Evolutionary conservation across 92 coral and sea anemone species (phyloP), one percentile per base, ranked within the genome.

Genomic region (Diadumene lineata): DNA sequence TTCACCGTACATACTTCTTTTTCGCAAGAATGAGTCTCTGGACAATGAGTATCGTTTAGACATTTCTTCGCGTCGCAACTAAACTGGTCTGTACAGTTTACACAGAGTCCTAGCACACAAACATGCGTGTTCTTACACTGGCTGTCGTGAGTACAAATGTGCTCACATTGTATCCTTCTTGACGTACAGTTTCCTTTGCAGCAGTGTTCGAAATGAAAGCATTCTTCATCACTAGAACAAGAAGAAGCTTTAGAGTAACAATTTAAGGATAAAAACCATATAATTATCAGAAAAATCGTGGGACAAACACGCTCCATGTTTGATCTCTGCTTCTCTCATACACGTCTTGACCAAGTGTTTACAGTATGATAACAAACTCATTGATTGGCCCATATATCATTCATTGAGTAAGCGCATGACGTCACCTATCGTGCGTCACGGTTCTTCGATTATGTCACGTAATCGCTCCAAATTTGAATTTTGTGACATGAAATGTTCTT

Each of bases 101-200:
- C 75, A 68, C 82, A 78, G 19, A 78, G 29, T 16, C 82, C 82
- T 4, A 78, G 69, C 27, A 78, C 60, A 51, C 82, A 78, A 0
- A 68, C 17, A 31, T 73, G 26, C 1, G 55, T 32, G 7, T 64
- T 32, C 1, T 50, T 26, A 43, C 82, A 78, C 8, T 78, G 60
- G 18, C 34, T 50, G 75, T 78, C 82, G n/a, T 18, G 18, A 21
- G 28, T 44, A 48, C 82, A 78, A 25, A 78, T 55, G 30, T 78
- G 82, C 32, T 57, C 28, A 68, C 82, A 78, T 26, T 57, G 63
- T 9, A 78, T 26, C 28, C 23, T 32, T 68, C 25, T 68, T 51
- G 74, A 67, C 0, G 82, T 78, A 57, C 82, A 78, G 34, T 78
- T 78, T 31, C 82, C 82, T 58, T 78, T 78, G 58, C 82, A 78